Conservation (phyloP, 2,113 vertebrate genomes). For the Cynopterus brachyotis region DNA sequence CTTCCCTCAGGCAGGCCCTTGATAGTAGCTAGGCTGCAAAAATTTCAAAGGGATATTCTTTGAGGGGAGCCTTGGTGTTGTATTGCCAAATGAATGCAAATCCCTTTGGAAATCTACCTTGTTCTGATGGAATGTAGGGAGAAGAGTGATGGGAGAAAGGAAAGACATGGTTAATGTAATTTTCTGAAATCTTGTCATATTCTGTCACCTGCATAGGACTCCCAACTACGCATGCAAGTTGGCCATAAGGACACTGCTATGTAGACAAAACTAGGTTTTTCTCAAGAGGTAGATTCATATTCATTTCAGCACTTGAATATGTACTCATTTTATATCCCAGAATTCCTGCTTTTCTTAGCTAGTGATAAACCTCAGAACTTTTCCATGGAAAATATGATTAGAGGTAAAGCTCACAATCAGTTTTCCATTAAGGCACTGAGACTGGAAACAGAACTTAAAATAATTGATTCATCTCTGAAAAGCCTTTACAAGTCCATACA, state of each 20-base stretch:
- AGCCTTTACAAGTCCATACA: background rate
- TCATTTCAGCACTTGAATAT: background rate
- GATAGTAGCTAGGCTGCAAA: background rate
- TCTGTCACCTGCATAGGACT: background rate
- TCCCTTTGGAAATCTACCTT: background rate
- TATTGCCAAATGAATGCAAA: background rate
- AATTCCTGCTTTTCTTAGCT: background rate
- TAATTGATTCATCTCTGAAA: background rate
- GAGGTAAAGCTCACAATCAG: background rate
- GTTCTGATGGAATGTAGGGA: background rate
- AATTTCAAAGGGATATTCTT: background rate
- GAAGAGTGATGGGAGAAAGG: background rate
- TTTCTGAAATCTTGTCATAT: background rate
- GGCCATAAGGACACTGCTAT: background rate
- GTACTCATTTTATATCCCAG: background rate
- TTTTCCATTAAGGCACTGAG: background rate
- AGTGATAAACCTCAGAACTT: background rate
- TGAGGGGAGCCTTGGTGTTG: background rate
- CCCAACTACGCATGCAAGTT: rapidly evolving
- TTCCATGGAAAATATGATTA: background rate
- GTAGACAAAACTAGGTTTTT: background rate
- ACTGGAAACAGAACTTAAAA: background rate
- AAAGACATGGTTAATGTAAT: background rate
- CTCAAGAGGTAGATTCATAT: background rate
- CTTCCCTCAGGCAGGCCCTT: background rate